phyloP scores from a whole-genome alignment of 2,888 invertebrate species.

The Aphidius colemani region DNA sequence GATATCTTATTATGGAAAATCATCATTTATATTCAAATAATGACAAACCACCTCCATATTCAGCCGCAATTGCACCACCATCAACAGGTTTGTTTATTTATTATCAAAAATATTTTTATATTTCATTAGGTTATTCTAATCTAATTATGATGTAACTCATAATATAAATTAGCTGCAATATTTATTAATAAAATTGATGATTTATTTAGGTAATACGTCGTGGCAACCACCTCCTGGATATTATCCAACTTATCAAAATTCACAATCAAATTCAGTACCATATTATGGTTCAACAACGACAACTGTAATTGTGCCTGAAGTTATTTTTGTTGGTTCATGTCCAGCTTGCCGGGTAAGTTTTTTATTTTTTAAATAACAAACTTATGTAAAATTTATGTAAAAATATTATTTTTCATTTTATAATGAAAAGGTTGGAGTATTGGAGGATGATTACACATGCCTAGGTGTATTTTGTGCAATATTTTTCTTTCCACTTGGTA shows the following conservation, averaged over 20 bases:
- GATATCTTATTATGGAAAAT: constrained; percentile 38
- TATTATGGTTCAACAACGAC: constrained; percentile 68
- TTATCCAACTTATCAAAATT: constrained; percentile 59
- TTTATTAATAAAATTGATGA: too few species aligned
- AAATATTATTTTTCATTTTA: background rate
- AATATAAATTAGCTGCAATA: too few species aligned
- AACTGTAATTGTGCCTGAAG: constrained; percentile 74
- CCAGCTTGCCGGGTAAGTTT: constrained; percentile 78
- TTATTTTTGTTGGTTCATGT: constrained; percentile 84
- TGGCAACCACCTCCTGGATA: constrained; percentile 66
- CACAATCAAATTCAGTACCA: constrained; percentile 41
- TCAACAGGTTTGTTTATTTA: constrained; percentile 36
- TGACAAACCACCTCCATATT: constrained; percentile 47
- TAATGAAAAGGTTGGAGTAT: constrained; percentile 68
- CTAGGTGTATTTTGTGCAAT: constrained; percentile 84
- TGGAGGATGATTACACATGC: constrained; percentile 87
- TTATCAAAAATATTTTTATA: constrained; percentile 8
- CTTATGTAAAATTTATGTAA: background rate
- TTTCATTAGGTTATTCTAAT: background rate
- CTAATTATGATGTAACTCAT: background rate
- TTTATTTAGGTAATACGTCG: constrained; percentile 43
- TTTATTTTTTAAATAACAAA: constrained; percentile 10
- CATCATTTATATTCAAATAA: constrained; percentile 37
- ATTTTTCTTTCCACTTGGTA: constrained; percentile 84
- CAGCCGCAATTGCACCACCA: constrained; percentile 37